phyloP scores from a whole-genome alignment of 2,888 invertebrate genomes.

The Syrista parreyssii region DNA sequence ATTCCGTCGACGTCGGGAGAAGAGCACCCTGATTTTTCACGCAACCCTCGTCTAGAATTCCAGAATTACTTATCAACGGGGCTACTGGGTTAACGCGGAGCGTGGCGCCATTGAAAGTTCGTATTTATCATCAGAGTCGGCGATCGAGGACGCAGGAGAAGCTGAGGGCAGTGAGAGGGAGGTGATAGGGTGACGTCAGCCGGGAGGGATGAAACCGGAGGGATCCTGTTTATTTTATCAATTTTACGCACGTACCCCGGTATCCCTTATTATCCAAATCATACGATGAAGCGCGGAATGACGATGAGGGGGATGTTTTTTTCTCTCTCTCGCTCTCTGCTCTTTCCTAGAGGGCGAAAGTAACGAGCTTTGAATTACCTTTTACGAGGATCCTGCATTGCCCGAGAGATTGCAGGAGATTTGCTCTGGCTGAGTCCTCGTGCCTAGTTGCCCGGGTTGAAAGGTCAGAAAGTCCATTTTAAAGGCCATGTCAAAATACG shows the following conservation, averaged over 20 bases:
- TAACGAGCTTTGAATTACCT: constrained; percentile 2
- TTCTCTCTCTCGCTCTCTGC: no score
- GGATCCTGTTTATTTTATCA: constrained; percentile 17
- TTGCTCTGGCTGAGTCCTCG: no score
- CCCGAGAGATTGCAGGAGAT: no score
- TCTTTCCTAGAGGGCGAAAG: not conserved
- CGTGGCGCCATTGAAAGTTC: constrained; percentile 18
- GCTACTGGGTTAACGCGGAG: constrained; percentile 20
- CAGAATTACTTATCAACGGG: constrained; percentile 19
- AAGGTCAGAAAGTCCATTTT: no score
- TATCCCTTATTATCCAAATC: constrained; percentile 20
- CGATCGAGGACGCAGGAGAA: not conserved
- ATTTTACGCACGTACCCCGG: constrained; percentile 18
- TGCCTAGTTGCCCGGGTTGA: no score
- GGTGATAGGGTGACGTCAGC: not conserved
- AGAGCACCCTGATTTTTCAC: constrained; percentile 25
- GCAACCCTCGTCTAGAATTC: constrained; percentile 11
- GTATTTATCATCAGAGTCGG: constrained; percentile 18
- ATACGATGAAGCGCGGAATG: constrained; percentile 6
- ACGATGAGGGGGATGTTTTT: not conserved
- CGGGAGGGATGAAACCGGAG: not conserved
- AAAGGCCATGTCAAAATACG: no score
- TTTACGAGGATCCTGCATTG: not conserved
- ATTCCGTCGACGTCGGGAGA: constrained; percentile 20
- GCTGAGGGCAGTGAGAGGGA: not conserved